Percentiles rank a stretch among this genome's conserved stretches.
Conservation (phyloP, 2,113 vertebrate species). For the Talpa occidentalis region DNA sequence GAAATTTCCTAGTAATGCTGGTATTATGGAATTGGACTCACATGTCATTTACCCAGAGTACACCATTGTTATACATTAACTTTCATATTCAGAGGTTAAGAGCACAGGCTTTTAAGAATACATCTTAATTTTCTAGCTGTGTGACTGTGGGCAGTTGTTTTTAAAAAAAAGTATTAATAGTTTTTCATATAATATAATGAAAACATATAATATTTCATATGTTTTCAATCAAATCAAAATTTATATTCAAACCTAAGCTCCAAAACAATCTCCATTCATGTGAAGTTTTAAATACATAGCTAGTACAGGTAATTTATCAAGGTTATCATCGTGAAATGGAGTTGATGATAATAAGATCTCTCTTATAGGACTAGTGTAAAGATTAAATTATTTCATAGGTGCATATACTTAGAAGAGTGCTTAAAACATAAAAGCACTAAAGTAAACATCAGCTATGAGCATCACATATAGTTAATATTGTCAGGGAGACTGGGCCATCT, state of each 20-base stretch:
- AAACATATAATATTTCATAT: background rate
- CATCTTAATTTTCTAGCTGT: background rate
- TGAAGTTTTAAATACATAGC: background rate
- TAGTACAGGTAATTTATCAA: background rate
- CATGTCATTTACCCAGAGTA: background rate
- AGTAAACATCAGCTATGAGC: background rate
- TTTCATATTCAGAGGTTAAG: background rate
- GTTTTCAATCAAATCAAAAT: conserved; percentile 37
- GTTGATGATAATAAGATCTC: background rate
- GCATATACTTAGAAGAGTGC: background rate
- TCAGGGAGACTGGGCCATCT: background rate
- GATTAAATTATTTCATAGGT: background rate
- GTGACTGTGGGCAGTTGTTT: background rate
- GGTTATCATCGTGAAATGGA: background rate
- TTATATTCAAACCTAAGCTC: conserved; percentile 27
- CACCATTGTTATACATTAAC: background rate
- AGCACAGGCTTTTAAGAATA: background rate
- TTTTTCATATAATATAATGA: background rate
- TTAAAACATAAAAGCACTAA: background rate
- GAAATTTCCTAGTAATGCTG: background rate
- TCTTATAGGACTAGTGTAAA: background rate
- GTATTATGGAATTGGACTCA: background rate
- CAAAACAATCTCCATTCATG: background rate
- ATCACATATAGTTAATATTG: background rate
- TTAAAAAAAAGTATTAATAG: background rate